Percentiles rank a stretch among this genome's conserved stretches.
phyloP scores from a whole-genome alignment of 2,888 invertebrate genomes.

The Trissolcus japonicus region DNA sequence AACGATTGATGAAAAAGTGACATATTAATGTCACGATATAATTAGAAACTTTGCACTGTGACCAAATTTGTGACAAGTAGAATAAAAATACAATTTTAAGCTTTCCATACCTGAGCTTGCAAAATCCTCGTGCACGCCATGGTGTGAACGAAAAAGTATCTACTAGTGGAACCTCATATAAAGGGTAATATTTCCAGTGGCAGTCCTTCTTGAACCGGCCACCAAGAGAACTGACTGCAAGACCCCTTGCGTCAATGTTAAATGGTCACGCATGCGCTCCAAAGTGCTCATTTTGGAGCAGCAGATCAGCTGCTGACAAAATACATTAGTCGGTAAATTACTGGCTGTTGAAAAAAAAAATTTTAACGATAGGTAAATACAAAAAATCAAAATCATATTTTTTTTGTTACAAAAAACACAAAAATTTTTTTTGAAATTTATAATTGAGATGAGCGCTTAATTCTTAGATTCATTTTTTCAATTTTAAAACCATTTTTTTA shows the following conservation, averaged over 20 bases:
- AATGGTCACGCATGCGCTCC: conserved; percentile 67
- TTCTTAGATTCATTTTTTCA: too few relatives aligned
- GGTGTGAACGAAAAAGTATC: conserved; percentile 69
- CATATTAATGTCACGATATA: conserved; percentile 44
- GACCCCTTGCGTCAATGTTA: conserved; percentile 61
- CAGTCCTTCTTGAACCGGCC: conserved; percentile 76
- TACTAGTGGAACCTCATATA: conserved; percentile 59
- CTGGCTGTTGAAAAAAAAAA: neutral
- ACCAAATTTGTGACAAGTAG: conserved; percentile 14
- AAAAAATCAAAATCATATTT: too few relatives aligned
- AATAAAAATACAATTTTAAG: neutral
- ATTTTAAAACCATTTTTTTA: too few relatives aligned
- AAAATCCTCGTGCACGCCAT: conserved; percentile 88
- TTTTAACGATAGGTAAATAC: neutral
- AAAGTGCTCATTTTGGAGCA: neutral
- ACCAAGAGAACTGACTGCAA: conserved; percentile 72
- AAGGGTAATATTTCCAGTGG: conserved; percentile 65
- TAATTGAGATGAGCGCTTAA: too few relatives aligned
- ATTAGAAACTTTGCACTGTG: conserved; percentile 32
- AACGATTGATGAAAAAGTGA: neutral
- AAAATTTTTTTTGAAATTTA: too few relatives aligned
- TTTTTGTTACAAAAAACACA: too few relatives aligned
- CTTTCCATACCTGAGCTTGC: conserved; percentile 83
- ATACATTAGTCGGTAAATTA: conserved; percentile 13
- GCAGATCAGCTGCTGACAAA: conserved; percentile 1